Evolutionary conservation across 2,797 vertebrate species (phyloP).

Genomic region (Poeciliopsis presidionis): DNA sequence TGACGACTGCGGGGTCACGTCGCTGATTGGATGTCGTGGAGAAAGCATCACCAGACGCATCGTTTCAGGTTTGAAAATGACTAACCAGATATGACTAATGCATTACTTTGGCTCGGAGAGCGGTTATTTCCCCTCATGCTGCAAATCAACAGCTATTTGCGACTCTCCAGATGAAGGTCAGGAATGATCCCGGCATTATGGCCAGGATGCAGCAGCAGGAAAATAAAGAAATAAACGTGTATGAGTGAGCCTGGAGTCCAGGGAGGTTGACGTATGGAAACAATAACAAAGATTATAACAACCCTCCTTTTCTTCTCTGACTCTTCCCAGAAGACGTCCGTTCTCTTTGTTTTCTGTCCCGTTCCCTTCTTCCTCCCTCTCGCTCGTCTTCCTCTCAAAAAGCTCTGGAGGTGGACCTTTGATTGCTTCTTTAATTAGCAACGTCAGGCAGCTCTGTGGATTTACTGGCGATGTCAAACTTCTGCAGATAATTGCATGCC

Average conservation of each 20-base stretch:
- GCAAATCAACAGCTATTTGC: slow-evolving; percentile 66
- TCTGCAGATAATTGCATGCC: slow-evolving; percentile 96
- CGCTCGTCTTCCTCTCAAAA: slow-evolving; percentile 65
- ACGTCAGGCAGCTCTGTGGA: slow-evolving; percentile 91
- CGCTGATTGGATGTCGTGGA: slow-evolving; percentile 55
- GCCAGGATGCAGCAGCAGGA: slow-evolving; percentile 36
- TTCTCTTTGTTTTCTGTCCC: slow-evolving; percentile 53
- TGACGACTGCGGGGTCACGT: slow-evolving; percentile 64
- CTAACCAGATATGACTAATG: slow-evolving; percentile 65
- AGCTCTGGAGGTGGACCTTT: slow-evolving; percentile 90
- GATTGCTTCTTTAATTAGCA: slow-evolving; percentile 97
- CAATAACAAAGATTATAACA: slow-evolving; percentile 71
- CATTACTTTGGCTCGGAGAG: slow-evolving; percentile 44
- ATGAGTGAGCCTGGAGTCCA: slow-evolving; percentile 41
- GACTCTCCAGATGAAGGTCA: slow-evolving; percentile 60
- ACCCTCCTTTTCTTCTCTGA: slow-evolving; percentile 29
- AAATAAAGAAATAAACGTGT: not conserved
- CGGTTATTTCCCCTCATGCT: slow-evolving; percentile 51
- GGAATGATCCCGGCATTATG: slow-evolving; percentile 55
- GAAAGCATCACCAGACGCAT: slow-evolving; percentile 54
- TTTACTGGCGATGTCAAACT: slow-evolving; percentile 95
- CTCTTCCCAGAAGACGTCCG: slow-evolving; percentile 54
- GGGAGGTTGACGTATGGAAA: slow-evolving; percentile 67
- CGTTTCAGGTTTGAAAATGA: slow-evolving; percentile 59
- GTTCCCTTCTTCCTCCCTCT: slow-evolving; percentile 49